phyloP scores from a whole-genome alignment of 2,888 invertebrate species.

The Hofmannophila pseudospretella region DNA sequence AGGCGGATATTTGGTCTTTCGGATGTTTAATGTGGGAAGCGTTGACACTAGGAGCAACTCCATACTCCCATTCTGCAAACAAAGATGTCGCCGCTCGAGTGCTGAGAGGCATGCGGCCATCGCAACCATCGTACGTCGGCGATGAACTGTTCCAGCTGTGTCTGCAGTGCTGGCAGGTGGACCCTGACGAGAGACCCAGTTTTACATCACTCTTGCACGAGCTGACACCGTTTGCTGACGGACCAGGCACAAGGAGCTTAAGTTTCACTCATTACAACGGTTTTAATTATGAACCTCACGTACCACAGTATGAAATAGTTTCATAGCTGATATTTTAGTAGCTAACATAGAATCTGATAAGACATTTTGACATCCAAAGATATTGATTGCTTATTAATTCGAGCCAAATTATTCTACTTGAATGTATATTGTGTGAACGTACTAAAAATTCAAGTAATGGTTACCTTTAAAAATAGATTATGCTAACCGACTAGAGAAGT shows the following conservation, averaged over 20 bases:
- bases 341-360: constrained; percentile 3
- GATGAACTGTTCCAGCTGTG: constrained; percentile 90
- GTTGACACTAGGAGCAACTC: constrained; percentile 87
- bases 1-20: constrained; percentile 91
- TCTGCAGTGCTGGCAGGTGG: constrained; percentile 90
- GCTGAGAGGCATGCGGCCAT: constrained; percentile 83
- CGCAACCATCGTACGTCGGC: constrained; percentile 85
- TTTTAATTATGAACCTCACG: constrained; percentile 62
- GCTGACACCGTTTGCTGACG: constrained; percentile 50
- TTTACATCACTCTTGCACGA: constrained; percentile 79
- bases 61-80: constrained; percentile 82
- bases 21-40: constrained; percentile 91
- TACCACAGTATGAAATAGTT: constrained; percentile 63
- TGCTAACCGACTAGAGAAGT: background rate
- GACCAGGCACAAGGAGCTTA: constrained; percentile 48
- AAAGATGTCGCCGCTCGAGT: constrained; percentile 83
- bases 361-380: constrained; percentile 21
- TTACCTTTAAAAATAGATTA: background rate
- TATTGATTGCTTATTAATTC: constrained; percentile 2
- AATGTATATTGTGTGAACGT: background rate
- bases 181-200: constrained; percentile 87
- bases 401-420: background rate
- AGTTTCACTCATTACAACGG: constrained; percentile 70
- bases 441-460: background rate
- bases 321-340: constrained; percentile 42